Percentiles rank a stretch among this genome's conserved stretches.
These are phyloP conservation scores for Empidonax alnorum DNA, from an alignment of 2,113 vertebrate species.

Conservation along the genomic window DNA sequence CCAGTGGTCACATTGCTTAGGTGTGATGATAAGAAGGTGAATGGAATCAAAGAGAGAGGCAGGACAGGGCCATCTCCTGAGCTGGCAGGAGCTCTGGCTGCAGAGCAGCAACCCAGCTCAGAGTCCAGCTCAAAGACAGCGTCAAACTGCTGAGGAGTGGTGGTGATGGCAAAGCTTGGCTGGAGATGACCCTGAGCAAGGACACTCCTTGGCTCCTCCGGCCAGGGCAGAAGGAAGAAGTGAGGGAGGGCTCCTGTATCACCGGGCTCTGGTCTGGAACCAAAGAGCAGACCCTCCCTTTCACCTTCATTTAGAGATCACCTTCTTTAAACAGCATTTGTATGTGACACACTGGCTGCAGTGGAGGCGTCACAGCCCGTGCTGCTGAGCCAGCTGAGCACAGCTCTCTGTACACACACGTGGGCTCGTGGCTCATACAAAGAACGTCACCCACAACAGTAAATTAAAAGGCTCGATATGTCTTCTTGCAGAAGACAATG, in stretches of 20 bases:
- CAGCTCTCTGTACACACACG: not conserved
- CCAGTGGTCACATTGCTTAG: not conserved
- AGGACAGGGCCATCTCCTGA: not conserved
- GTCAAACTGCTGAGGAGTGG: not conserved
- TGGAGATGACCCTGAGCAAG: not conserved
- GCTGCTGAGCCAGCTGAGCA: not conserved
- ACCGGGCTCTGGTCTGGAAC: not conserved
- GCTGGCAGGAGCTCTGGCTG: not conserved
- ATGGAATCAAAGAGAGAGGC: not conserved
- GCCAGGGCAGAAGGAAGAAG: not conserved
- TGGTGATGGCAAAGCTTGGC: not conserved
- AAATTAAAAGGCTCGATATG: not conserved
- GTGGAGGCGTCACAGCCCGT: not conserved
- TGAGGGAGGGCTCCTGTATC: not conserved
- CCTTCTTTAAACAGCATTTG: not conserved
- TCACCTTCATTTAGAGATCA: not conserved
- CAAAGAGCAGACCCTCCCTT: not conserved
- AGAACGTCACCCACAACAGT: not conserved
- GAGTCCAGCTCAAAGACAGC: not conserved
- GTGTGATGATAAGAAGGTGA: not conserved
- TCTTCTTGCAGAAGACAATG: not conserved
- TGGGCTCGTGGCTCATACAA: not conserved
- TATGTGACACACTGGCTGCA: not conserved
- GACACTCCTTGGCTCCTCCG: accelerated
- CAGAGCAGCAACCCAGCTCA: not conserved